These are phyloP conservation scores for Oxyura jamaicensis DNA, from an alignment of 2,113 vertebrate species.

Conservation along the genomic window DNA sequence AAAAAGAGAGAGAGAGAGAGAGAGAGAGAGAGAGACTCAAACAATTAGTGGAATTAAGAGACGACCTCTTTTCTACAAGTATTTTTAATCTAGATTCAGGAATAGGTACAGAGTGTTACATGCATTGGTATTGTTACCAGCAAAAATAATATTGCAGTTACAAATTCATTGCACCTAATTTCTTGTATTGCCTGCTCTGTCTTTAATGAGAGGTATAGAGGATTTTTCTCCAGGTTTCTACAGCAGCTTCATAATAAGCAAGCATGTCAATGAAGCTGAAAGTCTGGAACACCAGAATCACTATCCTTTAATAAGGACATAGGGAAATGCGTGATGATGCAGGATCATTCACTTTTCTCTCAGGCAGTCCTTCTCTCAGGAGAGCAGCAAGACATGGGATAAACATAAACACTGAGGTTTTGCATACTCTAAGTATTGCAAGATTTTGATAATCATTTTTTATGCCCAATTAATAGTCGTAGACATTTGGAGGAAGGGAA, in stretches of 20 bases:
- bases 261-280: not conserved
- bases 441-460: not conserved
- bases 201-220: not conserved
- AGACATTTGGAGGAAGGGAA: not conserved
- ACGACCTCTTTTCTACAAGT: not conserved
- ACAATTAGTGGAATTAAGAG: not conserved
- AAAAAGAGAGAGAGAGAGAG: not conserved
- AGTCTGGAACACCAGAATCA: not conserved
- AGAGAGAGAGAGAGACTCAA: not conserved
- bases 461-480: not conserved
- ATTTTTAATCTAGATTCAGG: not conserved
- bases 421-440: not conserved
- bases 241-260: not conserved
- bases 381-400: not conserved
- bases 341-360: not conserved
- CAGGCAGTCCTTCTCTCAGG: not conserved
- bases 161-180: not conserved
- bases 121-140: not conserved
- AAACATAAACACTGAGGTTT: not conserved
- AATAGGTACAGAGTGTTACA: not conserved
- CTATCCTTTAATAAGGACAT: not conserved
- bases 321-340: not conserved
- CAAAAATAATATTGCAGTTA: not conserved
- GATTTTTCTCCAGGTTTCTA: not conserved
- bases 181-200: not conserved